phyloP scores from a whole-genome alignment of 2,888 invertebrate species.

The Stenodera caucasica region DNA sequence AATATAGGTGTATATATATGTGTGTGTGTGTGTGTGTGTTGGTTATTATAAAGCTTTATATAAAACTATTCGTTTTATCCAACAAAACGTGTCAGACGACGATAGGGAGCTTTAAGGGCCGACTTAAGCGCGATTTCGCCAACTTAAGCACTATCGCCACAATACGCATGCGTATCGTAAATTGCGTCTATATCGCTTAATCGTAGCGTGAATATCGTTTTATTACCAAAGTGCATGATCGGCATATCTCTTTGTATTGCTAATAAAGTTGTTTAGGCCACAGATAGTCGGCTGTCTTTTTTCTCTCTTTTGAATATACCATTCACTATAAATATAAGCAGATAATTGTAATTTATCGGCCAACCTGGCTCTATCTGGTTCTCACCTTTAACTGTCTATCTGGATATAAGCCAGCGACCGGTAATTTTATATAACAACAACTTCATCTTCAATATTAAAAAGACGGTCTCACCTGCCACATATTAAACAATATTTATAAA shows the following conservation, averaged over 20 bases:
- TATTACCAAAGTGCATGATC: constrained; percentile 10
- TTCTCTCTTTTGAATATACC: constrained; percentile 31
- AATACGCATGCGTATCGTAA: too few species aligned
- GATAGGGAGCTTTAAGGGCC: background rate
- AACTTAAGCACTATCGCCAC: too few species aligned
- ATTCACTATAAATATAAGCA: constrained; percentile 39
- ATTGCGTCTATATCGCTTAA: too few species aligned
- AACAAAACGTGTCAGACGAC: background rate
- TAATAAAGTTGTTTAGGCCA: constrained; percentile 34
- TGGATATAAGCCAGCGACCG: constrained; percentile 18
- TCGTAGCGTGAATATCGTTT: background rate
- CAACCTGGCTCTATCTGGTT: constrained; percentile 25
- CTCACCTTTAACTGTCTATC: constrained; percentile 27
- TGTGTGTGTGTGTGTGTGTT: background rate
- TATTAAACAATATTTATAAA: background rate
- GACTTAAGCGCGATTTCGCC: background rate
- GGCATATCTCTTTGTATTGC: constrained; percentile 26
- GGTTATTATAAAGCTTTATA: background rate
- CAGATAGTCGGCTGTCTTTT: constrained; percentile 31
- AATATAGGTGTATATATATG: background rate
- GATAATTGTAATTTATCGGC: constrained; percentile 47
- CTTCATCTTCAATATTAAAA: constrained; percentile 19
- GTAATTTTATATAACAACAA: constrained; percentile 23
- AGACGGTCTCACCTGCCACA: constrained; percentile 12
- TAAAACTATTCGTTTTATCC: background rate